Percentiles rank a stretch among this genome's conserved stretches.
Evolutionary conservation across 2,888 invertebrate species (phyloP).

Genomic region (Amphiduros pacificus): DNA sequence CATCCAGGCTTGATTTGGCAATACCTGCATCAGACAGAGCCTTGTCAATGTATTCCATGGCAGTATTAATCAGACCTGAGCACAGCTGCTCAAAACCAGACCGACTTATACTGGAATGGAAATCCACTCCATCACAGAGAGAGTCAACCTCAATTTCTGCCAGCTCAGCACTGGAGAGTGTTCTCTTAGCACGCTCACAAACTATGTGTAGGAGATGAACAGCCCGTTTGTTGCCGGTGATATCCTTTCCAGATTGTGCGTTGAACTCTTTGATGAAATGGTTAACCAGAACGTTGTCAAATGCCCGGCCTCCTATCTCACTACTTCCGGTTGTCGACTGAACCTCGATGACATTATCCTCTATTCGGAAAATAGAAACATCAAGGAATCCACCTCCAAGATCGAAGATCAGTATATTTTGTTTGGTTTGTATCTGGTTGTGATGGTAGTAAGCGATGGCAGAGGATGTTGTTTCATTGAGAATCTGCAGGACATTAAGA

Average conservation of each 20-base stretch:
- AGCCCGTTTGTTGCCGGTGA: constrained; percentile 77
- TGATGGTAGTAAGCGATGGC: constrained; percentile 65
- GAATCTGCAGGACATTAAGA: constrained; percentile 81
- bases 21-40: constrained; percentile 88
- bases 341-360: constrained; percentile 91
- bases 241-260: constrained; percentile 60
- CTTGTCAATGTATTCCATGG: constrained; percentile 96
- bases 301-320: constrained; percentile 88
- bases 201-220: constrained; percentile 88
- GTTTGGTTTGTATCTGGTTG: constrained; percentile 62
- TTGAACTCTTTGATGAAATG: constrained; percentile 59
- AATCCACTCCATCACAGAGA: constrained; percentile 91
- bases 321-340: constrained; percentile 96
- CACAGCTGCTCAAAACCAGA: constrained; percentile 97
- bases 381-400: constrained; percentile 90
- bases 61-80: constrained; percentile 92
- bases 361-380: constrained; percentile 91
- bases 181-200: constrained; percentile 72
- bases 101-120: constrained; percentile 93
- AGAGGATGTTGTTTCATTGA: constrained; percentile 74
- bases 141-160: constrained; percentile 88
- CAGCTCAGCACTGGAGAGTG: constrained; percentile 64
- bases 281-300: constrained; percentile 60
- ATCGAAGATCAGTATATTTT: constrained; percentile 68
- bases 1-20: constrained; percentile 76